Evolutionary conservation across 2,888 invertebrate genomes (phyloP).

Genomic region (Sarcophaga carnaria): DNA sequence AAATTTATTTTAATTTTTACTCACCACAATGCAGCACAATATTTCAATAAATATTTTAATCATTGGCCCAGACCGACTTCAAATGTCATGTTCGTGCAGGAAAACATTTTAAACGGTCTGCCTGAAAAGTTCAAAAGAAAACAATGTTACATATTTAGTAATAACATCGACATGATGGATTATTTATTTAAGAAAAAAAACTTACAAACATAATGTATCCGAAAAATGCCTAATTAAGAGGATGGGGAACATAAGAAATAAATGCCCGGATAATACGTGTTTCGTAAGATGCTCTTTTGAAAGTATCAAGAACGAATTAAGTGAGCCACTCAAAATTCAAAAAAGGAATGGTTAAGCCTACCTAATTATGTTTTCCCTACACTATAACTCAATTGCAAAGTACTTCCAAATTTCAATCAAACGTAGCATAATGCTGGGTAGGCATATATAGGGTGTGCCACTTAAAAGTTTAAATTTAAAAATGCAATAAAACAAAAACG

Average conservation of each 20-base stretch:
- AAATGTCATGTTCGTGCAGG: conserved; percentile 23
- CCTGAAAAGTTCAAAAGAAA: conserved; percentile 18
- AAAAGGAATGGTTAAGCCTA: too few relatives aligned
- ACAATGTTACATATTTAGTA: neutral
- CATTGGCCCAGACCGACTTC: conserved; percentile 3
- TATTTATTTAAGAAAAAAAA: conserved; percentile 6
- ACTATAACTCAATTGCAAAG: too few relatives aligned
- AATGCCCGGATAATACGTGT: too few relatives aligned
- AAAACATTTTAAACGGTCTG: conserved; percentile 8
- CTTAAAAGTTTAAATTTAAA: too few relatives aligned
- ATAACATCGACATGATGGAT: conserved; percentile 34
- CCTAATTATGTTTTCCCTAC: too few relatives aligned
- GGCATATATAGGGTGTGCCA: too few relatives aligned
- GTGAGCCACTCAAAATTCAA: too few relatives aligned
- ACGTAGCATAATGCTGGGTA: too few relatives aligned
- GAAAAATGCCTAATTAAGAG: neutral
- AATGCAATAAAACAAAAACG: too few relatives aligned
- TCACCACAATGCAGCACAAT: neutral
- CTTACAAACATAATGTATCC: too few relatives aligned
- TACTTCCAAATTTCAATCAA: too few relatives aligned
- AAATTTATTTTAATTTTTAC: conserved; percentile 20
- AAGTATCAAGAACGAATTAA: too few relatives aligned
- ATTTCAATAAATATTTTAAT: conserved; percentile 8
- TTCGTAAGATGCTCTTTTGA: neutral
- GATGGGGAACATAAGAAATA: neutral